Conservation (phyloP, 1,140 invertebrate genomes). For the Vanessa tameamea region DNA sequence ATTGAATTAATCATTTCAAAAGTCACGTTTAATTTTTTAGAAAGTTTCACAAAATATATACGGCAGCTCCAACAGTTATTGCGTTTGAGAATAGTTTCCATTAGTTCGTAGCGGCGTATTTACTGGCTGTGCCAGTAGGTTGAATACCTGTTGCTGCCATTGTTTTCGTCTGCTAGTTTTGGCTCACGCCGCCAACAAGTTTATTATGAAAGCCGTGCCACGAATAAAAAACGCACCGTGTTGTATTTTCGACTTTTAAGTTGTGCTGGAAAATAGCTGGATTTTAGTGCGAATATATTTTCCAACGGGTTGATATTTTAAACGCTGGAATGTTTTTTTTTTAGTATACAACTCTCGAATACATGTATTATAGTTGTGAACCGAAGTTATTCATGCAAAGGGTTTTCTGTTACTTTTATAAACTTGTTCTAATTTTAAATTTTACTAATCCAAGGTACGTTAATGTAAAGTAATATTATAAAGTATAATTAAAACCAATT, state of each 20-base stretch:
- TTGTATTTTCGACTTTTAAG: slow-evolving; percentile 7
- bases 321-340: background rate
- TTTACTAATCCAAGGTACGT: background rate
- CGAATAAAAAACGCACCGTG: slow-evolving; percentile 12
- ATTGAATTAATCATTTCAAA: too few species aligned
- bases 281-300: slow-evolving; percentile 1
- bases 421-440: too few species aligned
- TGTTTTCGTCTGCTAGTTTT: slow-evolving; percentile 68
- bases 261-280: background rate
- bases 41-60: background rate
- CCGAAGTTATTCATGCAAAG: background rate
- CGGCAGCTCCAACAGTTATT: background rate
- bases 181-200: slow-evolving; percentile 45
- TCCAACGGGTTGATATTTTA: background rate
- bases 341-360: background rate
- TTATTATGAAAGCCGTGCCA: slow-evolving; percentile 40
- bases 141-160: slow-evolving; percentile 68
- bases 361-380: too few species aligned
- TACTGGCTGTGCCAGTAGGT: slow-evolving; percentile 6
- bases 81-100: slow-evolving; percentile 22
- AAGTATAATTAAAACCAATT: background rate
- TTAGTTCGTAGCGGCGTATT: slow-evolving; percentile 1
- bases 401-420: background rate
- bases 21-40: too few species aligned
- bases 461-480: background rate